Evolutionary conservation across 2,113 vertebrate genomes (phyloP), one percentile per base, ranked within the genome.

Genomic region (Pogona vitticeps): DNA sequence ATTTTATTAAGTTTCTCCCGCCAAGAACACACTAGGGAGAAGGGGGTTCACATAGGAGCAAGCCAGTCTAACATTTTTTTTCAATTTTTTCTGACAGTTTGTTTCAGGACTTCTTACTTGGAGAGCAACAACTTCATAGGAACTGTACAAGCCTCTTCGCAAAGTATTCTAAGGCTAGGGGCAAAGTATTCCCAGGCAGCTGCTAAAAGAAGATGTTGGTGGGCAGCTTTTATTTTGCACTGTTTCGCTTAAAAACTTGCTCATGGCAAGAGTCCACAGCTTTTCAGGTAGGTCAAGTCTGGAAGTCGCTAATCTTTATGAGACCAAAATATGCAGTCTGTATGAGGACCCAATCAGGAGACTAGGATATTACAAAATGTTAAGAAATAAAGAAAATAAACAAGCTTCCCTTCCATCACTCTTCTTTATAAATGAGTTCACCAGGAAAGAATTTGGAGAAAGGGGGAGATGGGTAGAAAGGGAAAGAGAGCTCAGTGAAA

Each of bases 381-480:
- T 80, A 58, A 0, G 0, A 84, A 61, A 77, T 36, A 40, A 85
- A 15, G 1, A 67, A 83, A 86, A 86, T 42, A 73, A 81, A 56
- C 38, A 76, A 10, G 33, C 79, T 87, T 83, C 28, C 10, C 33
- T 73, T 40, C 72, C 6, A 2, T 3, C 46, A 2, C 28, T 79
- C 42, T 67, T 31, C n/a, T 0, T 84, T 75, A 65, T 9, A 36
- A 4, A 78, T 36, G 33, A 88, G 86, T 71, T 87, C 58, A n/a
- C 0, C 13, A 75, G 68, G 70, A 86, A 86, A 75, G 70, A 81
- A 81, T 86, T 81, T 65, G 68, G 28, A 28, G 46, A 2, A 31
- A 26, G 6, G 36, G 28, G 0, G 0, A 17, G 31, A 14, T 0
- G 12, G 68, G 56, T 36, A 46, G 56, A 65, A 23, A 84, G 31